Evolutionary conservation across 2,888 invertebrate species (phyloP), one percentile per base, ranked within the genome.

Genomic region (Slavum lentiscoides): DNA sequence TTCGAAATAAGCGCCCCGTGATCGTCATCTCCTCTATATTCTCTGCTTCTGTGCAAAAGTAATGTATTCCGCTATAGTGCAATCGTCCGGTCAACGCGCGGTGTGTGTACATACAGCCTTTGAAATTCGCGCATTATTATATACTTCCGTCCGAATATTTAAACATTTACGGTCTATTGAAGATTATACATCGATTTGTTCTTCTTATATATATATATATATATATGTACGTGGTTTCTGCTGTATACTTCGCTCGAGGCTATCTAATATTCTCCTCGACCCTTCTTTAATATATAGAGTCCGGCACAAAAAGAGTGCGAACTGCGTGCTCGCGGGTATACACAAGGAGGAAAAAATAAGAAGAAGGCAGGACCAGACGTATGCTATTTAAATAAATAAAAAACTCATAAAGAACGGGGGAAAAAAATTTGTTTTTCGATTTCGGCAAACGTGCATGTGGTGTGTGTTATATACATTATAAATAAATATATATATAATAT

Each of bases 301-400:
- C 43, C 64, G 43, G 58, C 23, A 13, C 53, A 49, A 58, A 76
- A 64, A 70, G 37, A 62, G 69, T 61, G 77, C 61, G 69, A 70
- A 70, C 55, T 64, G 70, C 55, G 80, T 30, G 30, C 30, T 1
- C 30, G 80, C 70, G n/a, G 72, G 66, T 72, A 30, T 30, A 70
- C 9, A n/a, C 9, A n/a, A 59, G 64, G 64, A 80, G 17, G 43
- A 9, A 43, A 43, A 43, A 43, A 43, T n/a, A 43, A 9, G 7
- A 43, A 43, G 9, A 43, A 39, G 7, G 43, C 23, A 53, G 64
- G 66, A 66, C n/a, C 69, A 69, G 55, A 13, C 70, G 72, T 64
- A 64, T 43, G 80, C 70, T 70, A 80, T 80, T 72, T 80, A 72
- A 80, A 80, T 80, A 80, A 64, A 80, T 64, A 80, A 80, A 80